phyloP scores from a whole-genome alignment of 2,797 vertebrate genomes.

The Apogon hyalosoma region DNA sequence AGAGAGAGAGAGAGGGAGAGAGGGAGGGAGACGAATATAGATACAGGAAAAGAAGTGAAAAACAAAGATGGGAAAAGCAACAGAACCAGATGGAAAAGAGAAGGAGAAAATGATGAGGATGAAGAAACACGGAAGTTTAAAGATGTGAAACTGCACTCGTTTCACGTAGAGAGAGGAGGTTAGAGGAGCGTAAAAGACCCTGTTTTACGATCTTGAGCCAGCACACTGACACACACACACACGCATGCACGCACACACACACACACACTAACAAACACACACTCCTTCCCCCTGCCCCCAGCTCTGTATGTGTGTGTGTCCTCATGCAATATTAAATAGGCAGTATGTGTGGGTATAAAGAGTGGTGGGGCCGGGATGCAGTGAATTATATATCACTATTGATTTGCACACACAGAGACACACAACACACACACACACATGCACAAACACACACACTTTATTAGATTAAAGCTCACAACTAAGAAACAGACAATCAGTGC shows the following conservation, averaged over 20 bases:
- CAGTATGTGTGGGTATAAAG: slow-evolving; percentile 98
- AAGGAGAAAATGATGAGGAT: slow-evolving; percentile 28
- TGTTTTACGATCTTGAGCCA: slow-evolving; percentile 65
- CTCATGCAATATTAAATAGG: slow-evolving; percentile 99
- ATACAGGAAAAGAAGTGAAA: slow-evolving; percentile 20
- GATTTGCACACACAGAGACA: slow-evolving; percentile 84
- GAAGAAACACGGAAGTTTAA: slow-evolving; percentile 50
- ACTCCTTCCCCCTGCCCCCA: slow-evolving; percentile 60
- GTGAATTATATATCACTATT: slow-evolving; percentile 99
- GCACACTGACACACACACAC: slow-evolving; percentile 7
- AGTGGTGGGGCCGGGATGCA: slow-evolving; percentile 94
- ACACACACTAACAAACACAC: slow-evolving; percentile 12
- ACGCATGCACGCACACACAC: slow-evolving; percentile 6
- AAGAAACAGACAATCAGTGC: slow-evolving; percentile 63
- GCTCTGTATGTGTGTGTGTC: slow-evolving; percentile 77
- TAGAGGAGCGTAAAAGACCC: slow-evolving; percentile 73
- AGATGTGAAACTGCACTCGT: slow-evolving; percentile 64
- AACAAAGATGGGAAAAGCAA: slow-evolving; percentile 14
- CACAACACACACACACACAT: slow-evolving; percentile 30
- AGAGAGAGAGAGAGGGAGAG: slow-evolving; percentile 20
- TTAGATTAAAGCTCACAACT: slow-evolving; percentile 76
- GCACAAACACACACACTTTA: slow-evolving; percentile 62
- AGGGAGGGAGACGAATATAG: slow-evolving; percentile 30
- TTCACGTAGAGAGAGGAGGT: slow-evolving; percentile 69
- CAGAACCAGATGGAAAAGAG: neutral